These are phyloP conservation scores for Pilophorus perplexus DNA, from an alignment of 2,888 invertebrate species.

Conservation along the genomic window DNA sequence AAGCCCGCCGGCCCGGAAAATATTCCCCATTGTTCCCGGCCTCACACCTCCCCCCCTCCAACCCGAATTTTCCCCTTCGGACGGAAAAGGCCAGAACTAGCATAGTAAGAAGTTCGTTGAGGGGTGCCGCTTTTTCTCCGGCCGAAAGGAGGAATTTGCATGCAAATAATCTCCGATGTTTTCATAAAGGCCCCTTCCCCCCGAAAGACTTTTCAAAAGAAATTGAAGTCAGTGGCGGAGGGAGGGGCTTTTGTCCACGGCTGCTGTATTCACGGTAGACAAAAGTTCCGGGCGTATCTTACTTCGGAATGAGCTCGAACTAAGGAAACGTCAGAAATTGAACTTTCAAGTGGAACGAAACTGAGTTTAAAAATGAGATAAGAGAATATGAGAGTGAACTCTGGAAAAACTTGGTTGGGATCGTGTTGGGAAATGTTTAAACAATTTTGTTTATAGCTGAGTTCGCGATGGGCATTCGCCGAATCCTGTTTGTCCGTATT, in stretches of 20 bases:
- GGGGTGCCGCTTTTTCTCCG: too few species aligned
- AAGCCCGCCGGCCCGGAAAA: not conserved
- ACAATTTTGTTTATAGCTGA: too few species aligned
- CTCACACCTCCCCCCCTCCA: not conserved
- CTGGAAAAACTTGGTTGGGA: too few species aligned
- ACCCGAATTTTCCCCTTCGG: not conserved
- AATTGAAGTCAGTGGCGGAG: not conserved
- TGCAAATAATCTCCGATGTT: slow-evolving; percentile 8
- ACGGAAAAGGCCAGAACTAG: not conserved
- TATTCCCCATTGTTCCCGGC: not conserved
- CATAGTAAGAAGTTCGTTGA: not conserved
- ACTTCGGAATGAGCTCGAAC: not conserved
- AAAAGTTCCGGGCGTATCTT: not conserved
- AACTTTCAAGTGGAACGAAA: not conserved
- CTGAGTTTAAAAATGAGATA: not conserved
- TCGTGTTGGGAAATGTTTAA: too few species aligned
- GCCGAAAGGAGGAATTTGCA: slow-evolving; percentile 4
- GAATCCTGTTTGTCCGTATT: too few species aligned
- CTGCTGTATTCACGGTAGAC: too few species aligned
- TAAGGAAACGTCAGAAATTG: not conserved
- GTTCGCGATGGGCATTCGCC: too few species aligned
- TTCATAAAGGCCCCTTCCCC: slow-evolving; percentile 1
- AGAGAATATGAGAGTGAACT: too few species aligned
- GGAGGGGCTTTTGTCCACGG: not conserved
- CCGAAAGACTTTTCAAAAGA: too few species aligned